A percentile compares a stretch with the other conserved stretches of the same genome.
These are phyloP conservation scores for Archocentrus centrarchus DNA, from an alignment of 2,113 vertebrate species.

Conservation along the genomic window DNA sequence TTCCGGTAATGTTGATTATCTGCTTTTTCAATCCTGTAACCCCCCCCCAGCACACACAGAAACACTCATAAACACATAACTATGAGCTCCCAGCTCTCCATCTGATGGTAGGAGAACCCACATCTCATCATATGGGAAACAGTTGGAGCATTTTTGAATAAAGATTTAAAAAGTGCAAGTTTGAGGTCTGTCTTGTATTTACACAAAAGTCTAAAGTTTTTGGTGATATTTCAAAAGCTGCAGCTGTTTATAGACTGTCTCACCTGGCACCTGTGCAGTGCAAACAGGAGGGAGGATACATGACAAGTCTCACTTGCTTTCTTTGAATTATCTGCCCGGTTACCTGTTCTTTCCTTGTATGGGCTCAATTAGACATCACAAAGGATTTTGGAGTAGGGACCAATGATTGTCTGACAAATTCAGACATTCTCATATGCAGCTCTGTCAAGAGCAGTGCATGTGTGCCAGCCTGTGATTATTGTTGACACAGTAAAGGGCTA, in stretches of 20 bases:
- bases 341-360: not conserved
- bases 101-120: not conserved
- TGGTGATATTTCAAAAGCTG: not conserved
- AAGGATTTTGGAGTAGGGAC: not conserved
- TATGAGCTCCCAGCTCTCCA: not conserved
- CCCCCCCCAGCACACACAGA: not conserved
- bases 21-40: conserved; percentile 11
- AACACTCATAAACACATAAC: not conserved
- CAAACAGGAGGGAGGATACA: not conserved
- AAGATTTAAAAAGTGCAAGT: not conserved
- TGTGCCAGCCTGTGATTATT: conserved; percentile 9
- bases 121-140: not conserved
- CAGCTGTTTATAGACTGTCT: not conserved
- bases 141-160: not conserved
- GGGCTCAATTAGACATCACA: not conserved
- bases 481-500: not conserved
- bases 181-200: not conserved
- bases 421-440: not conserved
- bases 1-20: conserved; percentile 55
- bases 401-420: not conserved
- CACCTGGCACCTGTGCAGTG: not conserved
- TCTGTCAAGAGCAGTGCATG: not conserved
- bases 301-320: not conserved
- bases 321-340: not conserved
- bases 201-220: not conserved